phyloP scores from a whole-genome alignment of 2,113 vertebrate genomes.

The Brachionichthys hirsutus region DNA sequence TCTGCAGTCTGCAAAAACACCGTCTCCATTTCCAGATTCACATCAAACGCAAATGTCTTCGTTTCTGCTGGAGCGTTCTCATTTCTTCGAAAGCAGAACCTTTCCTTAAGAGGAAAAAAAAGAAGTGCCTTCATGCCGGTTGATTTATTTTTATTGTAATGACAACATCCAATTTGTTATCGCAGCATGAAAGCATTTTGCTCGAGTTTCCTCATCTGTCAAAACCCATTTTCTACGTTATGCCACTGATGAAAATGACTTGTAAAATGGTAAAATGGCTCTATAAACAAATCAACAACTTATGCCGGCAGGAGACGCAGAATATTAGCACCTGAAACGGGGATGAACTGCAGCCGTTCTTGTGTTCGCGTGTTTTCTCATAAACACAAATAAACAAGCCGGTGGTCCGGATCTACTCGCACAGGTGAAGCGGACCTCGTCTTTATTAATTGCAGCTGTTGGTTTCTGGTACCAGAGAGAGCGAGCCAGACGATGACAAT shows the following conservation, averaged over 20 bases:
- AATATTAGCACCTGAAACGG: background rate
- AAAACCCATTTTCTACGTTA: slow-evolving; percentile 13
- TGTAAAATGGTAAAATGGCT: slow-evolving; percentile 16
- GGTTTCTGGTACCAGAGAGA: slow-evolving; percentile 6
- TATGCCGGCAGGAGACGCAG: background rate
- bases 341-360: slow-evolving; percentile 7
- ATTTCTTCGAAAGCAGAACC: too few species aligned
- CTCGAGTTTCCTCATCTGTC: slow-evolving; percentile 11
- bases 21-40: slow-evolving; percentile 32
- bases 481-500: slow-evolving; percentile 1
- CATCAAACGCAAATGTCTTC: too few species aligned
- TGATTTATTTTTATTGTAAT: slow-evolving; percentile 31
- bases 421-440: background rate
- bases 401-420: too few species aligned
- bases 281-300: slow-evolving; percentile 16
- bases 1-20: slow-evolving; percentile 3
- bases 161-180: background rate
- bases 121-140: slow-evolving; percentile 7
- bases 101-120: too few species aligned
- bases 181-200: slow-evolving; percentile 11
- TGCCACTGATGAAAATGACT: slow-evolving; percentile 18
- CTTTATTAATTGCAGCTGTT: slow-evolving; percentile 36
- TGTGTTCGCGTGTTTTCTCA: background rate
- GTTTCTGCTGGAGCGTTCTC: too few species aligned
- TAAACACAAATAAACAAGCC: too few species aligned